Evolutionary conservation across 2,888 invertebrate species (phyloP).

Genomic region (Habrosyne pyritoides): DNA sequence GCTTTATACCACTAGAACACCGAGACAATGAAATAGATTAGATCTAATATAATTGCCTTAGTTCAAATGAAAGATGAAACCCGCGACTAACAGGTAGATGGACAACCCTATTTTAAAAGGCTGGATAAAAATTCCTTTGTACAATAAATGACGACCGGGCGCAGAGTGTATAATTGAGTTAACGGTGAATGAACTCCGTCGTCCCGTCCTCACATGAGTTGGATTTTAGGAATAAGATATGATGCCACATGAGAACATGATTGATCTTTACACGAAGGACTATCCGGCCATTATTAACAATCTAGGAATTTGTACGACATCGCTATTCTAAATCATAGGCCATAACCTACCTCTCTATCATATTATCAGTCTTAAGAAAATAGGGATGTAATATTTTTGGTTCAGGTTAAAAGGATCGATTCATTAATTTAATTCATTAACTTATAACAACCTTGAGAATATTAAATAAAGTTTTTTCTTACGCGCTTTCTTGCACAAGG

Average conservation of each 20-base stretch:
- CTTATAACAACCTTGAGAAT: too few species aligned
- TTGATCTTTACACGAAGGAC: conserved; percentile 26
- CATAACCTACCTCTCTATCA: neutral
- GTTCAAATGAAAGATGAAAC: too few species aligned
- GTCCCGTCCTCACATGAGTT: conserved; percentile 19
- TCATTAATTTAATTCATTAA: neutral
- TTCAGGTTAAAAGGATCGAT: neutral
- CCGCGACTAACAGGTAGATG: neutral
- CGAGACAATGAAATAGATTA: too few species aligned
- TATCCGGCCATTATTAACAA: conserved; percentile 25
- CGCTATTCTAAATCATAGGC: neutral
- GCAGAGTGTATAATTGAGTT: conserved; percentile 40
- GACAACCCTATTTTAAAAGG: conserved; percentile 16
- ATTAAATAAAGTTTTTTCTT: too few species aligned
- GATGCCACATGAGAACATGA: conserved; percentile 24
- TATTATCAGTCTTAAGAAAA: neutral
- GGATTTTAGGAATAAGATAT: neutral
- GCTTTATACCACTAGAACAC: too few species aligned
- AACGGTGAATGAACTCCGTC: conserved; percentile 52
- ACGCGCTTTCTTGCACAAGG: too few species aligned
- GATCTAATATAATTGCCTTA: too few species aligned
- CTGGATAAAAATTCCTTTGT: conserved; percentile 29
- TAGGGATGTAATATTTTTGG: neutral
- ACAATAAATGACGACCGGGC: conserved; percentile 30
- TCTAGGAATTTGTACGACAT: conserved; percentile 14